Base-by-base conservation (phyloP, 2,113 vertebrate genomes). In the Seriola aureovittata region DNA sequence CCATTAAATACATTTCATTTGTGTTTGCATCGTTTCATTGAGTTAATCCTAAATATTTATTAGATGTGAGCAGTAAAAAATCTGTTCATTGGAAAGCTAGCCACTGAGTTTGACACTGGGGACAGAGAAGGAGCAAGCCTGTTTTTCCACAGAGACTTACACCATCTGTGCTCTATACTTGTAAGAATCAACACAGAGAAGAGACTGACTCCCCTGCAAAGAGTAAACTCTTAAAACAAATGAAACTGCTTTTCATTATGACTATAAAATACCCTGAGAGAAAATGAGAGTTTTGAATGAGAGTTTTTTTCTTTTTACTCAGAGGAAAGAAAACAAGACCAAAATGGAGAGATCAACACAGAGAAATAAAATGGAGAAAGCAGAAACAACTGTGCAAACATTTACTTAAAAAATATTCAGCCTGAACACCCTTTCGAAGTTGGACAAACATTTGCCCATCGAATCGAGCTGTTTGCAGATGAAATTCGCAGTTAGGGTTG, bases 11-110 rank as follows among this genome's bases (percentile, higher is more conserved):
- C 86, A 88, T 90, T 91, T 93, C 88, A 93, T 94, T 93, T 94
- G 89, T 94, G 88, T 94, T 95, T 94, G 91, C 91, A 91, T 88
- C 90, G 76, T 93, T 94, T 93, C 91, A 91, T 91, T 91, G 91
- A 88, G 85, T 89, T 93, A 87, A 93, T 92, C 84, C 91, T 88
- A 93, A 93, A 95, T 93, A 94, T 94, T 91, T 94, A 94, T 94
- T 91, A 94, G 91, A 92, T 90, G 78, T 64, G 88, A 82, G 86
- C 91, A 82, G 87, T 92, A 92, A 94, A 93, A 92, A 92, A 90
- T 80, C 82, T 93, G 88, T 89, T 92, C 82, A 84, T 68, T 83
- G 83, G 77, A 93, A 90, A 85, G 71, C 75, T 76, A 74, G 84
- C 81, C 71, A 82, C 76, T 48, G 48, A 63, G 75, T 91, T 73